phyloP scores from a whole-genome alignment of 2,888 invertebrate genomes.

The Coelopa pilipes region DNA sequence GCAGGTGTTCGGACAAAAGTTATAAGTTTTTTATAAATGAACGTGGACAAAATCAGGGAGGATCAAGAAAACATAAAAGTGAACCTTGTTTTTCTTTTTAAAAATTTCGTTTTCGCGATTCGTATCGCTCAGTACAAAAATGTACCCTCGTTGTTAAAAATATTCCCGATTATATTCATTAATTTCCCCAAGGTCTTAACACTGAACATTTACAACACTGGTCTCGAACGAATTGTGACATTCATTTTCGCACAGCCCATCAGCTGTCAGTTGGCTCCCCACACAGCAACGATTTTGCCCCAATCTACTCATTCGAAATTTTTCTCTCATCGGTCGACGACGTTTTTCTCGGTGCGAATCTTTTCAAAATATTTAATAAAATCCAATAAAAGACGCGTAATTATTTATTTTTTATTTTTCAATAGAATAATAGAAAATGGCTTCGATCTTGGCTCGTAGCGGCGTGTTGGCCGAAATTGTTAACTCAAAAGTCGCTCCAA shows the following conservation, averaged over 20 bases:
- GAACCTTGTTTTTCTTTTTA: too few species aligned
- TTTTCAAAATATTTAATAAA: conserved; percentile 22
- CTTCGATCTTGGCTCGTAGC: conserved; percentile 81
- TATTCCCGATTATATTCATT: too few species aligned
- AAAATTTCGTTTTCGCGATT: too few species aligned
- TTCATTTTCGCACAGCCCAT: conserved; percentile 7
- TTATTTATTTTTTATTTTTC: conserved; percentile 32
- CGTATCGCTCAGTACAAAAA: too few species aligned
- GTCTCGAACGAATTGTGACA: too few species aligned
- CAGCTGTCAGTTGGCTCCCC: conserved; percentile 27
- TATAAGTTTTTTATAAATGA: too few species aligned
- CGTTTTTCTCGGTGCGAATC: conserved; percentile 42
- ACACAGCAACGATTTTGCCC: conserved; percentile 20
- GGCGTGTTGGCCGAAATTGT: conserved; percentile 77
- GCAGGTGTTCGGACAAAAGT: too few species aligned
- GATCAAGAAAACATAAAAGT: too few species aligned
- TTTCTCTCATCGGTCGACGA: conserved; percentile 37
- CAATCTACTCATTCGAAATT: conserved; percentile 38
- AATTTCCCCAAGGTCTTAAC: too few species aligned
- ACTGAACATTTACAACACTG: too few species aligned
- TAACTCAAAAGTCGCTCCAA: conserved; percentile 75
- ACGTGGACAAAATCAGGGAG: too few species aligned
- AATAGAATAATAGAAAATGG: conserved; percentile 70
- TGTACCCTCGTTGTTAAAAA: too few species aligned
- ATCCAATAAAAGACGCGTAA: conserved; percentile 5